phyloP scores from a whole-genome alignment of 2,797 vertebrate species.

The Borostomias antarcticus region DNA sequence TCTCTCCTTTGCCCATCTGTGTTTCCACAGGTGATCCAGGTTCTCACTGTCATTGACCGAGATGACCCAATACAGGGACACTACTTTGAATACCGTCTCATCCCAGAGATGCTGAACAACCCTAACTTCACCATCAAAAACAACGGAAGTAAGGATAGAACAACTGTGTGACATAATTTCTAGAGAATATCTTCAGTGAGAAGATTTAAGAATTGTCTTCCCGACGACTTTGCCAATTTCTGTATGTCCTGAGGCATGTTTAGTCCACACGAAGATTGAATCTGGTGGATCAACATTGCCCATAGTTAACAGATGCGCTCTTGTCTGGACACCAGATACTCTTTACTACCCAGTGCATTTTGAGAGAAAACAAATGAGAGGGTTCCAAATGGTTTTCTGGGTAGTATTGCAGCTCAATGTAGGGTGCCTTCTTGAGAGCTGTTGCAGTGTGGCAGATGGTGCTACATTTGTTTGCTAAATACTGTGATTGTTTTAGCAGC shows the following conservation, averaged over 20 bases:
- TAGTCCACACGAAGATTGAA: conserved; percentile 53
- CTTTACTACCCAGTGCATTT: conserved; percentile 73
- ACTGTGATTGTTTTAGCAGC: conserved; percentile 66
- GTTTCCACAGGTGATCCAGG: conserved; percentile 89
- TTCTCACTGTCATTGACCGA: conserved; percentile 93
- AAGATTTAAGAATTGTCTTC: not conserved
- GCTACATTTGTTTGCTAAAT: conserved; percentile 75
- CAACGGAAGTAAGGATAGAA: conserved; percentile 86
- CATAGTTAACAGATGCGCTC: conserved; percentile 74
- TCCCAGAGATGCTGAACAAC: conserved; percentile 94
- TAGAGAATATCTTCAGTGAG: conserved; percentile 46
- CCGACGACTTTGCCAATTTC: conserved; percentile 40
- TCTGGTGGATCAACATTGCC: conserved; percentile 70
- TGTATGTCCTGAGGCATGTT: conserved; percentile 47
- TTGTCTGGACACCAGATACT: conserved; percentile 73
- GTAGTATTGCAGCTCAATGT: conserved; percentile 66
- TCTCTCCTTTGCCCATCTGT: conserved; percentile 34
- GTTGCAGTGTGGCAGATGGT: conserved; percentile 71
- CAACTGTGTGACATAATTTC: conserved; percentile 22
- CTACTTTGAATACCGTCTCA: conserved; percentile 93
- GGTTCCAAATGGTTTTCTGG: conserved; percentile 65
- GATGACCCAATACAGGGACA: conserved; percentile 96
- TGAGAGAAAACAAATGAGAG: conserved; percentile 74
- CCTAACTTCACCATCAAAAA: conserved; percentile 99
- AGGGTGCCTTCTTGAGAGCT: conserved; percentile 69